phyloP scores from a whole-genome alignment of 2,888 invertebrate species.

The Caenorhabditis zanzibari region DNA sequence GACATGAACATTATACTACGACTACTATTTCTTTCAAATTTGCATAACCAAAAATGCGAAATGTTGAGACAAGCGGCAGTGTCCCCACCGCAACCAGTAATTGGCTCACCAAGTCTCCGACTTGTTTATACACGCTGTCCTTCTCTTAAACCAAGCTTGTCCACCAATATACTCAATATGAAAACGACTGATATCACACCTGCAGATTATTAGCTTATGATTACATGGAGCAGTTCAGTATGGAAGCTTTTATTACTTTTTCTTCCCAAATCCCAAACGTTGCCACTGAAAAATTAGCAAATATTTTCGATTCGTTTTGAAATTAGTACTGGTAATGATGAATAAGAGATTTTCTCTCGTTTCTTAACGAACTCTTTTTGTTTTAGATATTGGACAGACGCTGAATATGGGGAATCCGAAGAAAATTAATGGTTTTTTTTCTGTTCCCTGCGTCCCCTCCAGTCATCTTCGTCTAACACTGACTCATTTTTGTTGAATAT shows the following conservation, averaged over 20 bases:
- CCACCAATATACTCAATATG: neutral
- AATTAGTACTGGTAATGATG: no score
- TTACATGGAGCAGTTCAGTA: neutral
- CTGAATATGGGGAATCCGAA: neutral
- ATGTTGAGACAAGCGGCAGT: neutral
- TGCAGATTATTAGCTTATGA: slow-evolving; percentile 9
- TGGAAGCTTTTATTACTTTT: neutral
- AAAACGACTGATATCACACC: slow-evolving; percentile 30
- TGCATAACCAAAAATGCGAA: neutral
- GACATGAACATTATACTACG: slow-evolving; percentile 3
- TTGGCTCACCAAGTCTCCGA: slow-evolving; percentile 11
- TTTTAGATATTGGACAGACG: no score
- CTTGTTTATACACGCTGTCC: slow-evolving; percentile 17
- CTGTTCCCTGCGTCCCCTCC: neutral
- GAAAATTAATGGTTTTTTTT: neutral
- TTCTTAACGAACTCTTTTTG: no score
- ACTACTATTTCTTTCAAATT: neutral
- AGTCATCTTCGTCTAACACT: neutral
- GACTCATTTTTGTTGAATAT: slow-evolving; percentile 10
- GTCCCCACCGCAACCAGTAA: slow-evolving; percentile 30
- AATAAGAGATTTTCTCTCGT: no score
- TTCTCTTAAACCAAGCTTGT: neutral
- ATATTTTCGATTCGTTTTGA: neutral
- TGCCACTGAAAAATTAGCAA: no score
- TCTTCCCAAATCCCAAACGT: neutral